These are phyloP conservation scores for Pimephales promelas DNA, from an alignment of 2,113 vertebrate species.

Conservation along the genomic window DNA sequence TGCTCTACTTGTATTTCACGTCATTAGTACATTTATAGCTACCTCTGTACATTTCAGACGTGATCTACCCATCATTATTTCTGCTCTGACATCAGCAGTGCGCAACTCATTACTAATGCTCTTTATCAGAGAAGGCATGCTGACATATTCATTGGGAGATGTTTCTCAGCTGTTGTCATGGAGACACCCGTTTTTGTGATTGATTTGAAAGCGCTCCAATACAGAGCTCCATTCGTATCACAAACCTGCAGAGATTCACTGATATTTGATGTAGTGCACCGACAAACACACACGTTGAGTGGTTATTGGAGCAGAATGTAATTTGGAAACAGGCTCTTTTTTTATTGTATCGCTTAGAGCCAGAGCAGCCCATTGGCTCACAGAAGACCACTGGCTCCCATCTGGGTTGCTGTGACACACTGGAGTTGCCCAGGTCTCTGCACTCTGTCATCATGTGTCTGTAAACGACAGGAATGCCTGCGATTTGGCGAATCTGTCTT, in stretches of 20 bases:
- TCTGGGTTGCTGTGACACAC: conserved; percentile 42
- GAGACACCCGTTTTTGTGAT: not conserved
- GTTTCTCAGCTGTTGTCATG: not conserved
- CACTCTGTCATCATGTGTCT: conserved; percentile 34
- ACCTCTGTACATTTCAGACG: not conserved
- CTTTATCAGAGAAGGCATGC: not conserved
- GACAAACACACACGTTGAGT: conserved; percentile 5
- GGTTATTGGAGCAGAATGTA: not conserved
- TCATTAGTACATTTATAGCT: too few species aligned
- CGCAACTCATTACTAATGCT: not conserved
- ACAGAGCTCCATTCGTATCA: not conserved
- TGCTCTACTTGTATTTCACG: too few species aligned
- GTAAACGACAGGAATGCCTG: conserved; percentile 9
- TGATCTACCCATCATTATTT: not conserved
- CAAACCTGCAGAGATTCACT: conserved; percentile 6
- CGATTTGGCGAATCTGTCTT: conserved; percentile 40
- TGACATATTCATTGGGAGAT: conserved; percentile 13
- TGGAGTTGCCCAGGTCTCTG: conserved; percentile 11
- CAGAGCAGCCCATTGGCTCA: conserved; percentile 24
- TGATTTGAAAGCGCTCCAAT: conserved; percentile 3
- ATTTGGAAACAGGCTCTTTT: conserved; percentile 25
- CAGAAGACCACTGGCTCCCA: conserved; percentile 21
- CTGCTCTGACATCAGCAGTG: not conserved
- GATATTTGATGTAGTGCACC: conserved; percentile 28
- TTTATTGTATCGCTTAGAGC: conserved; percentile 28